Evolutionary conservation across 1,140 invertebrate species (phyloP).

Genomic region (Anastrepha obliqua): DNA sequence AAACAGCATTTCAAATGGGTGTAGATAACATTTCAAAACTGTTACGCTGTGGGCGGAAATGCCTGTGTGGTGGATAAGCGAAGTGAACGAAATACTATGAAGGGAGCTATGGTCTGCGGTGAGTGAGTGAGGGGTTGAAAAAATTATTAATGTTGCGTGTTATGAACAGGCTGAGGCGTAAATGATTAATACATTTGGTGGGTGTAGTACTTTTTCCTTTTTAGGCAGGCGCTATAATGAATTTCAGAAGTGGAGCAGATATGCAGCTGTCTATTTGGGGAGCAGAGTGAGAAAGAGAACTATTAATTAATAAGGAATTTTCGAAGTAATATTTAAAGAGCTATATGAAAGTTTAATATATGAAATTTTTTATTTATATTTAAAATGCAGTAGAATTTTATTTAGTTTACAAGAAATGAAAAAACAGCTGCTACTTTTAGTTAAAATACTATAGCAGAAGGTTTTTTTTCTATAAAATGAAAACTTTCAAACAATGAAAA

Average conservation of each 20-base stretch:
- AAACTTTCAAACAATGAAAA: too few relatives aligned
- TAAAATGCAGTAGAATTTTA: too few relatives aligned
- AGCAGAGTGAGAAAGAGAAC: neutral
- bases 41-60: neutral
- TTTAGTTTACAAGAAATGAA: too few relatives aligned
- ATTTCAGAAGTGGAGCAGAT: neutral
- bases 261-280: neutral
- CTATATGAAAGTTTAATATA: too few relatives aligned
- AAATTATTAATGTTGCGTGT: slow-evolving; percentile 45
- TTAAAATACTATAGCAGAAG: too few relatives aligned
- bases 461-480: too few relatives aligned
- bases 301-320: neutral
- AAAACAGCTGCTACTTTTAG: too few relatives aligned
- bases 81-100: neutral
- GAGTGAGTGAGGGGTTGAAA: neutral
- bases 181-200: slow-evolving; percentile 23
- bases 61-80: neutral
- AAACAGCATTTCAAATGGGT: neutral
- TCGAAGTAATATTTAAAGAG: too few relatives aligned
- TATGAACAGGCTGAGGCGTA: slow-evolving; percentile 34
- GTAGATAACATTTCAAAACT: slow-evolving; percentile 38
- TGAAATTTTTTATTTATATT: too few relatives aligned
- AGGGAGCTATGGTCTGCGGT: neutral
- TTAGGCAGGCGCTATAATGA: slow-evolving; percentile 2
- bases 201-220: neutral